Conservation (phyloP, 2,113 vertebrate genomes). For the Steatornis caripensis region DNA sequence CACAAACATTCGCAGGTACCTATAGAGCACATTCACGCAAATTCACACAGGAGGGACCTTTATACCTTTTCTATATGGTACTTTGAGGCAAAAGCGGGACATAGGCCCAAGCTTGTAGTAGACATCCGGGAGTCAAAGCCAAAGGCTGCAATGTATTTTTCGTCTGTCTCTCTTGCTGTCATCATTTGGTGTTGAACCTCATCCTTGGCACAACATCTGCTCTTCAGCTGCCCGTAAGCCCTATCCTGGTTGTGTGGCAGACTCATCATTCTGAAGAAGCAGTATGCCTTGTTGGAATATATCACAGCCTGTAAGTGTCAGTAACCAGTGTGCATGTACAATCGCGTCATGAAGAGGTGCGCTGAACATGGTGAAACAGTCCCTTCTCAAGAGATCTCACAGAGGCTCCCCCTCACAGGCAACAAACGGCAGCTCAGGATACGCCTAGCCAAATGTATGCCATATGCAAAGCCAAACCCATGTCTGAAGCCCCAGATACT, state of each 20-base stretch:
- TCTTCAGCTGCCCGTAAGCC: background rate
- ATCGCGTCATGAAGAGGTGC: background rate
- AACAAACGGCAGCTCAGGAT: background rate
- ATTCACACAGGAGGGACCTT: background rate
- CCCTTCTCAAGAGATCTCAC: background rate
- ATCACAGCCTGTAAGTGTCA: accelerated
- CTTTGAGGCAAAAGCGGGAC: background rate
- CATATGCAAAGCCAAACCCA: too few species aligned
- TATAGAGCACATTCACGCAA: background rate
- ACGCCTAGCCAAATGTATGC: background rate
- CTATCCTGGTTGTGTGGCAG: accelerated
- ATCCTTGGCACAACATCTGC: background rate
- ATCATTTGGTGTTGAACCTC: background rate
- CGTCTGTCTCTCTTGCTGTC: background rate
- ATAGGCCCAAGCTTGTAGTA: background rate
- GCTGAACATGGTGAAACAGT: background rate
- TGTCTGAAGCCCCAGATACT: background rate
- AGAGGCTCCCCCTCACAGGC: background rate
- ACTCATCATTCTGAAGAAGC: background rate
- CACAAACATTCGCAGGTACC: background rate
- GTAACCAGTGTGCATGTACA: background rate
- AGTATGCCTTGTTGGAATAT: background rate
- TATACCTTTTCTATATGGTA: background rate
- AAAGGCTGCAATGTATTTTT: background rate
- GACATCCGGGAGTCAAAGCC: background rate